These are phyloP conservation scores for Calephelis virginiensis DNA, from an alignment of 1,140 invertebrate genomes.

Conservation along the genomic window DNA sequence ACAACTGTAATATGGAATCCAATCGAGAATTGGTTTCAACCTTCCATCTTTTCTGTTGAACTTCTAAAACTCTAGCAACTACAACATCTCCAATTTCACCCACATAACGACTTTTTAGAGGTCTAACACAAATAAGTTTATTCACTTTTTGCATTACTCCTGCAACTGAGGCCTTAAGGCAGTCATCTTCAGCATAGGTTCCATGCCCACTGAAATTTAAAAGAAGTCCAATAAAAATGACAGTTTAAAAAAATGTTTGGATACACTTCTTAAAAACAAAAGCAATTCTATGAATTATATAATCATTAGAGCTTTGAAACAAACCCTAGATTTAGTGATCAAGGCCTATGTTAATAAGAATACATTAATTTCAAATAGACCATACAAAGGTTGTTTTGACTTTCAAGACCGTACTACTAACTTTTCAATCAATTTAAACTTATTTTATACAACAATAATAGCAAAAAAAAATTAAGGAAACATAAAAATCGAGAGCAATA, in stretches of 20 bases:
- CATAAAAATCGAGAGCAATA: background rate
- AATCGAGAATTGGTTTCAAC: constrained; percentile 95
- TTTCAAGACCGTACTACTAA: no score
- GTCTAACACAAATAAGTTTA: constrained; percentile 94
- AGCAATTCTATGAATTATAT: no score
- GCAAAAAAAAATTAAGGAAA: background rate
- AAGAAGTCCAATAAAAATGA: background rate
- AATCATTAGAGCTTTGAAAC: no score
- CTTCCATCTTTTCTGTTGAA: constrained; percentile 95
- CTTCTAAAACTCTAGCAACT: constrained; percentile 95
- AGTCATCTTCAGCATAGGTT: constrained; percentile 91
- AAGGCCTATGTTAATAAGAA: no score
- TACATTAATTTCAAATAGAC: background rate
- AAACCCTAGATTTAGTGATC: no score
- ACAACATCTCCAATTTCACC: constrained; percentile 99
- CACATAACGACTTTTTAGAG: constrained; percentile 92
- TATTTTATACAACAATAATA: background rate
- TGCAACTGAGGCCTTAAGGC: constrained; percentile 93
- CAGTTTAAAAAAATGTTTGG: constrained; percentile 1
- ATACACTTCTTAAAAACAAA: background rate
- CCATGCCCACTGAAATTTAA: constrained; percentile 92
- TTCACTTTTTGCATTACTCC: constrained; percentile 96
- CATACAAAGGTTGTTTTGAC: no score
- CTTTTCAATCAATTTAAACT: background rate
- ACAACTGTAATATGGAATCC: constrained; percentile 92